These are phyloP conservation scores for Thereva nobilitata DNA, from an alignment of 2,888 invertebrate genomes.

Conservation along the genomic window DNA sequence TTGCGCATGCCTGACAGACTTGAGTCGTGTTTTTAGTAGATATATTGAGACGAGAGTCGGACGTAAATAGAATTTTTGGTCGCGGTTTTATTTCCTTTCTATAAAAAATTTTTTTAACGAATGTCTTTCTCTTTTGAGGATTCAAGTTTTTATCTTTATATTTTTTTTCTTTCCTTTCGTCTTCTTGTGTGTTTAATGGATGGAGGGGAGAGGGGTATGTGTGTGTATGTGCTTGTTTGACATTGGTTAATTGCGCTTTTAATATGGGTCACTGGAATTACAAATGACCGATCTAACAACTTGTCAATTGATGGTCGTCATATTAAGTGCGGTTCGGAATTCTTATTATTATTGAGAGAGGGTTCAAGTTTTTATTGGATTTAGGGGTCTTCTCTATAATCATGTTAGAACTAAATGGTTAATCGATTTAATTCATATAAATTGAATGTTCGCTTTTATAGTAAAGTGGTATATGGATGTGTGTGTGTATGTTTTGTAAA, in stretches of 20 bases:
- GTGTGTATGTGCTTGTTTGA: constrained; percentile 17
- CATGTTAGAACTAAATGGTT: constrained; percentile 27
- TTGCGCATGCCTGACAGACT: no score
- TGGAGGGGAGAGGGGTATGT: no score
- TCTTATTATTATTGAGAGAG: constrained; percentile 33
- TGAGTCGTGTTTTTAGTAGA: no score
- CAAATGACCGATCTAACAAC: neutral
- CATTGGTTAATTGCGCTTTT: constrained; percentile 27
- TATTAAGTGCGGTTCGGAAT: constrained; percentile 32
- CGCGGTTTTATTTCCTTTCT: no score
- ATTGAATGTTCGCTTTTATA: constrained; percentile 2
- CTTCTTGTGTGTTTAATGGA: no score
- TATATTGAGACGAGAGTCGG: no score
- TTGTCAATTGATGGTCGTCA: constrained; percentile 10
- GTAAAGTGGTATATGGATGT: constrained; percentile 12
- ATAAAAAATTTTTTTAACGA: no score
- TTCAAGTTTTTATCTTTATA: no score
- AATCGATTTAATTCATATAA: constrained; percentile 36
- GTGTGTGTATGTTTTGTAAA: neutral
- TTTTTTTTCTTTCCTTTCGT: no score
- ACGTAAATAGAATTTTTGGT: no score
- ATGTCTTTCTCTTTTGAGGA: no score
- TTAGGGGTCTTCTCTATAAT: constrained; percentile 15
- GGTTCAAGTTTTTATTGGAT: constrained; percentile 18
- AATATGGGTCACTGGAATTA: constrained; percentile 32